Evolutionary conservation across 2,888 invertebrate genomes (phyloP), one percentile per base, ranked within the genome.

Genomic region (Drosophila mimetica): DNA sequence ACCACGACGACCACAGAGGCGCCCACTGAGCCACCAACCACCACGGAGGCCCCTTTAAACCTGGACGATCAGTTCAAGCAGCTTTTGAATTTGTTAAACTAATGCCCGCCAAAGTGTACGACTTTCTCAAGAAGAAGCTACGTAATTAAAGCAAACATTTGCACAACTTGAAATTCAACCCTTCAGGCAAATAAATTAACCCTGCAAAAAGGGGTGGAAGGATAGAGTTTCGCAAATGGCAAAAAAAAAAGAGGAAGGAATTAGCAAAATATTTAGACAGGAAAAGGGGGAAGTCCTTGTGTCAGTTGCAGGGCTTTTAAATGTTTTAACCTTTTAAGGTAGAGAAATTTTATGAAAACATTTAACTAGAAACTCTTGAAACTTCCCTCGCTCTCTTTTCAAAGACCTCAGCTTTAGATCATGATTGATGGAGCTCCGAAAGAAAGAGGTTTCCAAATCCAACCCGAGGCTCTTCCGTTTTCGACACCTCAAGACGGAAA

Each of bases 41-140:
- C 77, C 14, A 81, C 84, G 1, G 42, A 63, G 4, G 32, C 47
- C 1, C 66, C 75, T 36, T 53, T 64, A 18, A 74, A 80, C 37
- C 30, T 81, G 32, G 78, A 89, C 72, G 74, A 79, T 77, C 87
- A 88, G 67, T 83, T 89, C 41, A 86, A 76, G 61, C 64, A 85
- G 61, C 85, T 89, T 76, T 76, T 88, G 72, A 88, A 88, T 73
- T 75, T 85, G 79, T 72, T 88, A 63, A 89, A 88, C 71, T 88
- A 85, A 83, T 65, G 57, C 36, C 74, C 32, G 32, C 50, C 20
- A 46, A 46, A 42, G 14, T 39, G 81, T 36, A 53, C 41, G 16
- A 39, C 7, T 20, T 51, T 42, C 9, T 51, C 39, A 46, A 18
- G 20, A 37, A 32, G n/a, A 18, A 14, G 30, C 22, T 51, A 25